These are phyloP conservation scores for Suillia variegata DNA, from an alignment of 2,888 invertebrate species.

Conservation along the genomic window DNA sequence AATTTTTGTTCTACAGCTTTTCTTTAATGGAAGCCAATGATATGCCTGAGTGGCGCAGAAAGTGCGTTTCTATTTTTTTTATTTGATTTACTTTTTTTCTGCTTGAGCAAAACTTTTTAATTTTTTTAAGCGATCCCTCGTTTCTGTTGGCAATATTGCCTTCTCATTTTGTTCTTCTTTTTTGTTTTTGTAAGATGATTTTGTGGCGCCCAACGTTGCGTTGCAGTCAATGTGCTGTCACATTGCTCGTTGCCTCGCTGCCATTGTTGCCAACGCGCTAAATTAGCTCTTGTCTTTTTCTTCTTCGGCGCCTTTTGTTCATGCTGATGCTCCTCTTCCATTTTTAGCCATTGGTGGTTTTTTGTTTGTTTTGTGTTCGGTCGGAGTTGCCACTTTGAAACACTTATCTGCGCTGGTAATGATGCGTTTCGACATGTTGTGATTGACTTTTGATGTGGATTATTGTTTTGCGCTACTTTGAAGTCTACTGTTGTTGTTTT, in stretches of 20 bases:
- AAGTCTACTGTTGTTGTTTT: neutral
- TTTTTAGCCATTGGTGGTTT: conserved; percentile 18
- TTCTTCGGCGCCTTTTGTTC: neutral
- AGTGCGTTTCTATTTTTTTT: neutral
- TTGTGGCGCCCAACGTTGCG: conserved; percentile 31
- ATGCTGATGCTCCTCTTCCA: neutral
- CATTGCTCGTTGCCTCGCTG: conserved; percentile 19
- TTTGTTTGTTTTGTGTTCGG: conserved; percentile 4
- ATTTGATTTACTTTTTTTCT: neutral
- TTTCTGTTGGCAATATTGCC: neutral
- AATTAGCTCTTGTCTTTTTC: neutral
- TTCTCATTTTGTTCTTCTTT: too few species aligned
- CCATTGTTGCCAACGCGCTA: conserved; percentile 22
- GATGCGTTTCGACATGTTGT: neutral
- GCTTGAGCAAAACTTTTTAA: too few species aligned
- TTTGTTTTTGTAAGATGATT: too few species aligned
- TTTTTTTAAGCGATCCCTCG: neutral
- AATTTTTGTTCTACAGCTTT: too few species aligned
- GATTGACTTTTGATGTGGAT: neutral
- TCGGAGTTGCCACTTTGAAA: neutral
- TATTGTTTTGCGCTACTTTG: neutral
- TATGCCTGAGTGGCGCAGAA: conserved; percentile 30
- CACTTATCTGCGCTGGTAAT: neutral
- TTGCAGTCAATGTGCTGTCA: conserved; percentile 32
- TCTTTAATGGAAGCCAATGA: conserved; percentile 30